Evolutionary conservation across 1,140 invertebrate genomes (phyloP), one percentile per base, ranked within the genome.

Genomic region (Eueides isabella): DNA sequence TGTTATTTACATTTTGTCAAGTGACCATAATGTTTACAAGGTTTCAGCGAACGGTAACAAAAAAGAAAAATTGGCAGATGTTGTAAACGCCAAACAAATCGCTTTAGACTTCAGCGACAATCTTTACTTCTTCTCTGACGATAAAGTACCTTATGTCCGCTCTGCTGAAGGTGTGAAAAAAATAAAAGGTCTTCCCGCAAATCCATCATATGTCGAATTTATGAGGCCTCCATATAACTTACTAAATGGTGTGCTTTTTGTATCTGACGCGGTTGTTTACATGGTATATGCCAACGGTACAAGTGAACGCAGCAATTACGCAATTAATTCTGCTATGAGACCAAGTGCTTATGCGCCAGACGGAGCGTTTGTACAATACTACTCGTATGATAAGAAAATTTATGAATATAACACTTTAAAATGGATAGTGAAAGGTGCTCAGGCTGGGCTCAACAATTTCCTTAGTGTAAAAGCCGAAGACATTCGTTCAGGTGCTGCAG

Each of bases 331-430:
- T 6, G 62, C 75, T 16, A 73, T 68, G 0, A 83, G 79, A 16
- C 86, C 88, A 3, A 83, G 82, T 2, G 89, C 87, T n/a, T 87
- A 81, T 30, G 77, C 79, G 5, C 71, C 84, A 30, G 87, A 90
- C 73, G 82, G 80, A 0, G 76, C 79, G 0, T 38, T 86, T 0
- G 74, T 91, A 9, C 84, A 88, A 48, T 91, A 87, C 64, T 88
- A 83, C 33, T 87, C 78, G 12, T 75, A 78, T 44, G 76, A 90
- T 9, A 89, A 88, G 35, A 87, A 88, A 28, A 86, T 91, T 55
- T 91, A 91, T 30, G 82, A 90, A 71, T 89, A 19, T 48, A 48
- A 48, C 41, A 16, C n/a, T 48, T 6, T 48, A 19, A 38, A 38
- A 16, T 38, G 35, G 35, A 38, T 38, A 16, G 3, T 38, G 14